Base-by-base conservation (phyloP, 2,888 invertebrate species). In the Mimachlamys varia region DNA sequence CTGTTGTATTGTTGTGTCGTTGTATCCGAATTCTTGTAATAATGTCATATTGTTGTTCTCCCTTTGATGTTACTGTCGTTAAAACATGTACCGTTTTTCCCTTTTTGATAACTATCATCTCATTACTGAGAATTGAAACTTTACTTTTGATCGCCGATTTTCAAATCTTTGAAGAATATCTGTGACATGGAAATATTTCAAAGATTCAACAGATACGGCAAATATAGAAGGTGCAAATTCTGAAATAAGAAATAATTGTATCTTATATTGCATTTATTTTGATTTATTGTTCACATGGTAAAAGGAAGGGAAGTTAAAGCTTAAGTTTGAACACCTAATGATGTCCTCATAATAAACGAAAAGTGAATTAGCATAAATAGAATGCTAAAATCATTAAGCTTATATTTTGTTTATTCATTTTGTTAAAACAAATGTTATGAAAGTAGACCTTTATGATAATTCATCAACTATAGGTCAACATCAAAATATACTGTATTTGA, bases 1-100 rank as follows among this genome's bases (percentile, higher is more conserved):
- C 12, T 76, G 76, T 76, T 76, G 76, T 76, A 76, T 76, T 76
- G 76, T 76, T 76, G 76, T 76, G 27, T 15, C 15, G 33, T 76
- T 76, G 27, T 33, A 33, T 12, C 27, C 22, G 33, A 76, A 76
- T 27, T 76, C 76, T 33, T 76, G 76, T 76, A 76, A 27, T 76
- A 27, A 76, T 76, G 33, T 27, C 76, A 33, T 33, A 76, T 76
- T 76, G 76, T 76, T 76, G 76, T 76, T 7, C 5, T 27, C 12
- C 76, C 76, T 76, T 76, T 76, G 76, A 76, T 76, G 33, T 2
- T 13, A 76, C 76, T 33, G 10, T 76, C 76, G 76, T 76, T 33
- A 76, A 76, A 13, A 76, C 1, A 76, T 33, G 33, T 76, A 76
- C 76, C 76, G 76, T 76, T 76, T 27, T 76, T 33, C 33, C 15